Evolutionary conservation across 1,140 invertebrate genomes (phyloP), one percentile per base, ranked within the genome.

Genomic region (Ostrea edulis): DNA sequence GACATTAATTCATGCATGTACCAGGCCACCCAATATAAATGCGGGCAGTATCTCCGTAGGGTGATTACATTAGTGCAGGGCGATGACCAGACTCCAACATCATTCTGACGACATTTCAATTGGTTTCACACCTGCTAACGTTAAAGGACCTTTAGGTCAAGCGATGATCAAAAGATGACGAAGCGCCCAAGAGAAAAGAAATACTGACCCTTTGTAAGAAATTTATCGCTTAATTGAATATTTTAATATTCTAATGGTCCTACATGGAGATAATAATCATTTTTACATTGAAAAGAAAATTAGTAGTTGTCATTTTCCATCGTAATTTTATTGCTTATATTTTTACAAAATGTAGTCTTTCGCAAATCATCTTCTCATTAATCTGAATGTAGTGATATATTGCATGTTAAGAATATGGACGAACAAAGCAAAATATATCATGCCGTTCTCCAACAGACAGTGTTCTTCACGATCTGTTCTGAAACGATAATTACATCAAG

Each of bases 401-500:
- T 62, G 12, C 55, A 20, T 62, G 55, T n/a, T 20, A 62, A 62
- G 14, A n/a, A 62, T 62, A 62, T 3, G 55, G 55, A 62, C 17
- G 9, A 55, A 55, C n/a, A 17, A n/a, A 62, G 55, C 55, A 62
- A 62, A 62, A 62, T 0, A 58, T 58, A 20, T 20, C 8, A 62
- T 62, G 55, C n/a, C 55, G n/a, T 62, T 44, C 35, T 62, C 20
- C 17, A 62, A 62, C 8, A 62, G 17, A 20, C 55, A 44, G 35
- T 20, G 5, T 1, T 20, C 55, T 25, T 77, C 68, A 35, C 25
- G 29, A 9, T 25, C 9, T 77, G 55, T 29, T 62, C 68, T 11
- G 68, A 35, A 11, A 77, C 35, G 29, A 77, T 77, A 77, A 77
- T 77, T 77, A 35, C 68, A 77, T 77, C 14, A 7, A 77, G 22